Evolutionary conservation across 2,888 invertebrate species (phyloP).

Genomic region (Drosophila eohydei): DNA sequence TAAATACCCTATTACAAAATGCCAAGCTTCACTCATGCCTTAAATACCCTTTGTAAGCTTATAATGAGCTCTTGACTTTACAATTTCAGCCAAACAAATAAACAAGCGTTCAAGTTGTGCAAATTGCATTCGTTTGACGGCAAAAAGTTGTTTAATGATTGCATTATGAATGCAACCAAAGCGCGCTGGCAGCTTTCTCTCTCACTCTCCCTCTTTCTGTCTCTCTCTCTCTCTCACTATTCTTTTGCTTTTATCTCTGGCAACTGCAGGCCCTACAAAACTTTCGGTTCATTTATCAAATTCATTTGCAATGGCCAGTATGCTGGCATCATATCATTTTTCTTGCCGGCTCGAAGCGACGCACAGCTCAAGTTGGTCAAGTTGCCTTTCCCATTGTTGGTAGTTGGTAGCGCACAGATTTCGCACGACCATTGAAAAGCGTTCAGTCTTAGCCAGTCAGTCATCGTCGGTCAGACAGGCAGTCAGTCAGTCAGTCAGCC

Average conservation of each 20-base stretch:
- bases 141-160: slow-evolving; percentile 53
- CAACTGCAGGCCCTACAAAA: slow-evolving; percentile 16
- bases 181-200: slow-evolving; percentile 5
- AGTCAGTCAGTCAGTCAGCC: slow-evolving; percentile 35
- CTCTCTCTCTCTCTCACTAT: neutral
- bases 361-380: slow-evolving; percentile 32
- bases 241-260: neutral
- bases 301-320: slow-evolving; percentile 45
- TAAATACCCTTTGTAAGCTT: slow-evolving; percentile 7
- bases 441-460: slow-evolving; percentile 24
- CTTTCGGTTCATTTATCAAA: slow-evolving; percentile 66
- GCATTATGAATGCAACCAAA: slow-evolving; percentile 40
- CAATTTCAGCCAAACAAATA: slow-evolving; percentile 12
- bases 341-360: slow-evolving; percentile 38
- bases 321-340: slow-evolving; percentile 61
- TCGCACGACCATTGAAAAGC: slow-evolving; percentile 46
- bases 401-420: slow-evolving; percentile 54
- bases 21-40: neutral
- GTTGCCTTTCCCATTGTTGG: slow-evolving; percentile 33
- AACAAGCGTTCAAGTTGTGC: slow-evolving; percentile 16
- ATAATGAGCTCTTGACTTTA: slow-evolving; percentile 19
- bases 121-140: slow-evolving; percentile 39
- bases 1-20: neutral
- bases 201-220: neutral
- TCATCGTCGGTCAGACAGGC: slow-evolving; percentile 29